Base-by-base conservation (phyloP, 2,888 invertebrate genomes). In the Pterostichus madidus region DNA sequence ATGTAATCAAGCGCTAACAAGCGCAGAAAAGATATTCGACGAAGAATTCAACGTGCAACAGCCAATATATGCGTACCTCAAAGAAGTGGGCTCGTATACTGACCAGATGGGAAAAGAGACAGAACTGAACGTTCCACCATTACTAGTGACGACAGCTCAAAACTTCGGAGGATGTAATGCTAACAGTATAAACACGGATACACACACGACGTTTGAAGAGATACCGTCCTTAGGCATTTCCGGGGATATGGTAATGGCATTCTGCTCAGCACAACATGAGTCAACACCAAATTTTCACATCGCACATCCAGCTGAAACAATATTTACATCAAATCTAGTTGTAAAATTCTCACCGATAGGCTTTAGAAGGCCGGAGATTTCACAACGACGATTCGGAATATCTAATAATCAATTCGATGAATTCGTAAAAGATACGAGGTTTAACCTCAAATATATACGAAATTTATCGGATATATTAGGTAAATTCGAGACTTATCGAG, bases 181-280 rank as follows among this genome's bases (percentile, higher is more conserved):
- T 39, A 39, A 17, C 11, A 83, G 7, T 5, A 81, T 88, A 7
- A 85, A 85, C 32, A 82, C 10, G 0, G 85, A 86, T 59, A 86
- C 84, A 5, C 39, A 39, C 83, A 87, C 86, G 52, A 61, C 86
- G n/a, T 88, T 87, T 84, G 88, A 88, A 83, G 88, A 88, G 79
- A 83, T 86, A 44, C 87, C 87, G 5, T 85, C 85, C 1, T 83
- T 88, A 73, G 87, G 87, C 0, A 86, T 88, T 10, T 87, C 88
- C 2, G 87, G 86, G 80, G 88, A 88, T 77, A 86, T 88, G 85
- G 85, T 87, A 1, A 88, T 88, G 87, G 87, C 87, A 17, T 82
- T 87, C 10, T 86, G 88, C 17, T 71, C 85, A 39, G 24, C 64
- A 17, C 86, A 83, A 4, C 75, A 68, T 0, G 87, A 88, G 84